Conservation (phyloP, 2,888 invertebrate genomes). For the Tachina grossa region DNA sequence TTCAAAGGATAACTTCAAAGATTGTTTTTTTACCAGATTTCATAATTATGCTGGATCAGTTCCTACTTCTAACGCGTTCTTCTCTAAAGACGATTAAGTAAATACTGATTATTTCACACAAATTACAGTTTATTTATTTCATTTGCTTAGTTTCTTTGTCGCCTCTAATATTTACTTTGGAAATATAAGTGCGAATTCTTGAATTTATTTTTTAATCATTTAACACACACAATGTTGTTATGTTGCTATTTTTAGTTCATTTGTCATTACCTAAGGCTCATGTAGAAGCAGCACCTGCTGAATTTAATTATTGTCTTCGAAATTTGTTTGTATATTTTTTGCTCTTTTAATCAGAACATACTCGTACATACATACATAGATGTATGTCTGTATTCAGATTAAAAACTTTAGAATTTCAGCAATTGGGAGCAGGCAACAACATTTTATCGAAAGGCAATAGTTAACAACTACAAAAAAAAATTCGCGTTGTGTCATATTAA, state of each 20-base stretch:
- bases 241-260: too few relatives aligned
- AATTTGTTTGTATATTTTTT: not conserved
- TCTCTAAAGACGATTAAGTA: constrained; percentile 38
- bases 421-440: not conserved
- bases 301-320: constrained; percentile 38
- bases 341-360: constrained; percentile 46
- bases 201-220: constrained; percentile 36
- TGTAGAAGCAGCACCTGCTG: constrained; percentile 8
- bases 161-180: not conserved
- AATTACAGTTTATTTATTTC: constrained; percentile 58
- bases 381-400: constrained; percentile 47
- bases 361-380: too few relatives aligned
- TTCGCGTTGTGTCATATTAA: not conserved
- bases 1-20: not conserved
- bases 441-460: not conserved
- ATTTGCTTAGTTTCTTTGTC: constrained; percentile 14
- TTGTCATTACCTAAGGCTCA: too few relatives aligned
- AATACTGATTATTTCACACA: constrained; percentile 53
- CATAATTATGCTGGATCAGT: constrained; percentile 47
- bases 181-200: not conserved
- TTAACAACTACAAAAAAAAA: not conserved
- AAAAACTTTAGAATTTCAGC: constrained; percentile 11
- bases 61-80: constrained; percentile 39
- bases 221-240: constrained; percentile 25
- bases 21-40: constrained; percentile 64